These are phyloP conservation scores for Plectus sambesii DNA, from an alignment of 1,140 invertebrate genomes.

Conservation along the genomic window DNA sequence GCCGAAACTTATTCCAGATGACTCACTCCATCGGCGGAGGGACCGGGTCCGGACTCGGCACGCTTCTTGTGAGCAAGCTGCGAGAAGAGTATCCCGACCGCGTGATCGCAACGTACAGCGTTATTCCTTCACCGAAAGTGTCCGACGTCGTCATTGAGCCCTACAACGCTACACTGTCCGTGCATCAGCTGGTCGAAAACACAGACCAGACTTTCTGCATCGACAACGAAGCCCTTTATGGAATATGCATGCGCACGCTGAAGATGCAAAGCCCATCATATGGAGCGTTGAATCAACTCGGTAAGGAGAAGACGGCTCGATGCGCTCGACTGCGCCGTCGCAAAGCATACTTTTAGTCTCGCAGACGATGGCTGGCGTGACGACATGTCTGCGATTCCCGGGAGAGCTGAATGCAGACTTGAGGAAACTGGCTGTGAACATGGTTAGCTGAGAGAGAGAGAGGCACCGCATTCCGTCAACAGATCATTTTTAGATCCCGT, in stretches of 20 bases:
- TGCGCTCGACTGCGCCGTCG: not conserved
- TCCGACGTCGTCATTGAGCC: conserved; percentile 67
- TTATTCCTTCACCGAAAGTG: conserved; percentile 71
- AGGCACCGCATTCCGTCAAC: too few relatives aligned
- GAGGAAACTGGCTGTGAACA: conserved; percentile 89
- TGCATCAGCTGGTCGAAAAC: conserved; percentile 62
- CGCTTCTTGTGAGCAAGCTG: conserved; percentile 53
- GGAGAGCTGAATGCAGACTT: conserved; percentile 66
- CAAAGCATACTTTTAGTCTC: conserved; percentile 51
- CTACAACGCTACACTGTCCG: conserved; percentile 62
- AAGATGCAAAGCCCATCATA: conserved; percentile 67
- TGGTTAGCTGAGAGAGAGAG: too few relatives aligned
- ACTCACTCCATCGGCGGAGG: conserved; percentile 50
- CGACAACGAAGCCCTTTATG: conserved; percentile 68
- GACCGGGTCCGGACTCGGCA: conserved; percentile 54
- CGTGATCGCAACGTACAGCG: conserved; percentile 80
- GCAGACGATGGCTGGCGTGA: conserved; percentile 69
- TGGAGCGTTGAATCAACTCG: conserved; percentile 65
- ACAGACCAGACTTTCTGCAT: conserved; percentile 69
- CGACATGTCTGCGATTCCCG: conserved; percentile 56
- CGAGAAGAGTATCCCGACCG: conserved; percentile 62
- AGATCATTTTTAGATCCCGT: too few relatives aligned
- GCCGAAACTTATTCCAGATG: conserved; percentile 51
- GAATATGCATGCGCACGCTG: conserved; percentile 65
- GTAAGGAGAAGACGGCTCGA: too few relatives aligned